These are phyloP conservation scores for Anguilla marmorata DNA, from an alignment of 2,797 vertebrate genomes.

Conservation along the genomic window DNA sequence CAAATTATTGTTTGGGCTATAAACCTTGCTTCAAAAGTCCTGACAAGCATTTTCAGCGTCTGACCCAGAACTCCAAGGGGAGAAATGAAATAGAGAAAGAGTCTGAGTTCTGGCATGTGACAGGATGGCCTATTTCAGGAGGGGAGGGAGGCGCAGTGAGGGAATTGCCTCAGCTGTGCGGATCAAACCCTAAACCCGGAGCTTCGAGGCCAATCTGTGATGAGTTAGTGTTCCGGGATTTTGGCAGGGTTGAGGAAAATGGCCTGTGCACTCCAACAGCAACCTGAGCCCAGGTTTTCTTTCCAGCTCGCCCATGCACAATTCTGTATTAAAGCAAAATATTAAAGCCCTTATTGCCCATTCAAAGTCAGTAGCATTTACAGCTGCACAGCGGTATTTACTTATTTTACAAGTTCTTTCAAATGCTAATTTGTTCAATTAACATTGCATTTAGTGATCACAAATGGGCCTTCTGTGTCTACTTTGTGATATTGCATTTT, in stretches of 20 bases:
- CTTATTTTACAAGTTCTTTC: no score
- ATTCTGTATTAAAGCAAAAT: neutral
- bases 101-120: neutral
- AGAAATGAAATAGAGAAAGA: neutral
- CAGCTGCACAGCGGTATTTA: no score
- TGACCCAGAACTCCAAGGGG: constrained; percentile 3
- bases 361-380: no score
- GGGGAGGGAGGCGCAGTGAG: neutral
- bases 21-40: neutral
- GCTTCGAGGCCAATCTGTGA: neutral
- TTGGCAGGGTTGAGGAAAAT: neutral
- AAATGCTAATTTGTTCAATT: no score
- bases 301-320: neutral
- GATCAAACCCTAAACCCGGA: neutral
- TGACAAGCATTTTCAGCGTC: neutral
- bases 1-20: neutral
- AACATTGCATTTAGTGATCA: no score
- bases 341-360: no score
- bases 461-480: no score
- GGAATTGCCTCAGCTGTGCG: neutral
- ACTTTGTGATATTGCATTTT: no score
- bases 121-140: neutral
- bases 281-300: neutral
- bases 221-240: neutral
- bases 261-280: neutral